phyloP scores from a whole-genome alignment of 92 coral and sea anemone genomes.

The Actinostola sp. region DNA sequence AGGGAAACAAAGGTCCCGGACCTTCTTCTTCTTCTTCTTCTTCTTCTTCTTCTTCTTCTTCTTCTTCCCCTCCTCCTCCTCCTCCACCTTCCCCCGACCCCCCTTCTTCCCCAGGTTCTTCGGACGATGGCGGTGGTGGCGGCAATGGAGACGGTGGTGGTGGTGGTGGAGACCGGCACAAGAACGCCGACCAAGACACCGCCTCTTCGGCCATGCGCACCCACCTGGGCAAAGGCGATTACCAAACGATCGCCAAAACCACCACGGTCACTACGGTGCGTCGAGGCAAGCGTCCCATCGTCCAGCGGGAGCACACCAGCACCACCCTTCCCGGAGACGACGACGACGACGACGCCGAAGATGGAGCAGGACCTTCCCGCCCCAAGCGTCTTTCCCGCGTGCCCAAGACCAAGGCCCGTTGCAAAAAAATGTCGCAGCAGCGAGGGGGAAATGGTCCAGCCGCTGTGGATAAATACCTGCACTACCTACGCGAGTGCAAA shows the following conservation, averaged over 20 bases:
- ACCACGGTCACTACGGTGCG: slow-evolving; percentile 29
- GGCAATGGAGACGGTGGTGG: no score
- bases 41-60: no score
- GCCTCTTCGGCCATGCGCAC: neutral
- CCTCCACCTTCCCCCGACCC: no score
- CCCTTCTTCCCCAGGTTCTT: no score
- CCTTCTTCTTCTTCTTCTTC: no score
- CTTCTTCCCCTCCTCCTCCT: no score
- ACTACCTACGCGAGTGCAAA: no score
- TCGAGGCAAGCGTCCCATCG: slow-evolving; percentile 8
- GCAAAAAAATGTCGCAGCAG: neutral
- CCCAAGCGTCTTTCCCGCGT: neutral
- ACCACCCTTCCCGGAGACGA: neutral
- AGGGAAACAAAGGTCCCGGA: no score
- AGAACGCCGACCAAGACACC: slow-evolving; percentile 17
- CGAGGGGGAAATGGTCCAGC: no score
- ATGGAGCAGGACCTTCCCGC: neutral
- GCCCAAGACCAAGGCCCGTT: slow-evolving; percentile 7
- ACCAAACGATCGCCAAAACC: slow-evolving; percentile 25
- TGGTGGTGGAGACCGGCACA: no score
- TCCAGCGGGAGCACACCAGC: neutral
- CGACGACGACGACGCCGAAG: neutral
- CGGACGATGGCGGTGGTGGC: no score
- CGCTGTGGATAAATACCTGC: no score
- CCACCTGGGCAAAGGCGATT: neutral